Evolutionary conservation across 2,797 vertebrate genomes (phyloP).

Genomic region (Uromys caudimaculatus): DNA sequence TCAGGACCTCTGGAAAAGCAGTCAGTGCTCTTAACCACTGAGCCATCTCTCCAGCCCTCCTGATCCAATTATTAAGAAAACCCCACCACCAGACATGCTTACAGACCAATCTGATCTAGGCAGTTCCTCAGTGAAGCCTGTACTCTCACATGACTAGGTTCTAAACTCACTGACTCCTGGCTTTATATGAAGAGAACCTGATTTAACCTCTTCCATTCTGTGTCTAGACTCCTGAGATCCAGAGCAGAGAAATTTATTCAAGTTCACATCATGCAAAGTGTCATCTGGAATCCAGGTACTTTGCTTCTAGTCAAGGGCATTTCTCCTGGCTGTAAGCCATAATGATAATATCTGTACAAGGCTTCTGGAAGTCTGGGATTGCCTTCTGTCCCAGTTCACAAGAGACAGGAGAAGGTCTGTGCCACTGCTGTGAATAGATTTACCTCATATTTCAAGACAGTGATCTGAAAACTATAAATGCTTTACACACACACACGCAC

Average conservation of each 20-base stretch:
- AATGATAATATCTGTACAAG: not conserved
- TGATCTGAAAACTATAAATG: not conserved
- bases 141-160: not conserved
- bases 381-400: conserved; percentile 11
- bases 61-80: not conserved
- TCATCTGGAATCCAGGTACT: not conserved
- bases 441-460: not conserved
- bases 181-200: not conserved
- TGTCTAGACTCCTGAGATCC: not conserved
- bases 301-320: not conserved
- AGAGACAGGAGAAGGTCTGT: not conserved
- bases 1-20: too few relatives aligned
- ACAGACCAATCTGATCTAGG: not conserved
- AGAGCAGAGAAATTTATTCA: not conserved
- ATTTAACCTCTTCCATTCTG: not conserved
- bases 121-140: not conserved
- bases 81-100: too few relatives aligned
- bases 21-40: too few relatives aligned
- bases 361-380: not conserved
- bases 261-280: not conserved
- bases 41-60: not conserved
- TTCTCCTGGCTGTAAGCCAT: not conserved
- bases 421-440: not conserved
- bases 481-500: not conserved
- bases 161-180: not conserved